A percentile compares a stretch with the other conserved stretches of the same genome.
These are phyloP conservation scores for Trogon melanurus DNA, from an alignment of 2,113 vertebrate species.

Conservation along the genomic window DNA sequence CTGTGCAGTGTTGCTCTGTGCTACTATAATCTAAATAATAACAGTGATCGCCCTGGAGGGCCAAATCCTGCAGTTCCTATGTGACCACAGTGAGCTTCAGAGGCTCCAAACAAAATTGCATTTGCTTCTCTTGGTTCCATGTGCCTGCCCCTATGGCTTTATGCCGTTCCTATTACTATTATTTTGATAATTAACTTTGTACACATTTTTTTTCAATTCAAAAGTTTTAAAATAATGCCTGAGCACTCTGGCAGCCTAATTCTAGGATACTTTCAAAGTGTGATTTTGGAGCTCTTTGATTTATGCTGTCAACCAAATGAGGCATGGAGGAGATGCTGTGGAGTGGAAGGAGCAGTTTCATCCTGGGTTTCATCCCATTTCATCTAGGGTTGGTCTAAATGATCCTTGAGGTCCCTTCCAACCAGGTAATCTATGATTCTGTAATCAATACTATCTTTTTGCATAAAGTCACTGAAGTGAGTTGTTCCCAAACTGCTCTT, in stretches of 20 bases:
- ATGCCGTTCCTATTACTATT: not conserved
- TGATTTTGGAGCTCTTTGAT: not conserved
- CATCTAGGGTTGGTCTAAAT: no score
- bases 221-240: not conserved
- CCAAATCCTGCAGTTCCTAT: slow-evolving; percentile 3
- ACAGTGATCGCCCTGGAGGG: slow-evolving; percentile 13
- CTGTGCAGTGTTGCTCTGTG: not conserved
- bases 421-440: no score
- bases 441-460: not conserved
- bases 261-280: not conserved
- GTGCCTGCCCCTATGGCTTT: not conserved
- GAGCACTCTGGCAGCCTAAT: not conserved
- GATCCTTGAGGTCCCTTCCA: no score
- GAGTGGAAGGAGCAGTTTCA: not conserved
- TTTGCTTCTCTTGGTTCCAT: not conserved
- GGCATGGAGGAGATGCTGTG: not conserved
- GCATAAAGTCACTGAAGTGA: not conserved
- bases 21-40: slow-evolving; percentile 36
- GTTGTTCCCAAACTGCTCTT: not conserved
- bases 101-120: not conserved
- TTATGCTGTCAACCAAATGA: not conserved
- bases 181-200: not conserved
- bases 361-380: not conserved
- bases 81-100: not conserved
- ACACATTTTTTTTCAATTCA: not conserved